Base-by-base conservation (phyloP, 2,888 invertebrate genomes). In the Acleris holmiana region DNA sequence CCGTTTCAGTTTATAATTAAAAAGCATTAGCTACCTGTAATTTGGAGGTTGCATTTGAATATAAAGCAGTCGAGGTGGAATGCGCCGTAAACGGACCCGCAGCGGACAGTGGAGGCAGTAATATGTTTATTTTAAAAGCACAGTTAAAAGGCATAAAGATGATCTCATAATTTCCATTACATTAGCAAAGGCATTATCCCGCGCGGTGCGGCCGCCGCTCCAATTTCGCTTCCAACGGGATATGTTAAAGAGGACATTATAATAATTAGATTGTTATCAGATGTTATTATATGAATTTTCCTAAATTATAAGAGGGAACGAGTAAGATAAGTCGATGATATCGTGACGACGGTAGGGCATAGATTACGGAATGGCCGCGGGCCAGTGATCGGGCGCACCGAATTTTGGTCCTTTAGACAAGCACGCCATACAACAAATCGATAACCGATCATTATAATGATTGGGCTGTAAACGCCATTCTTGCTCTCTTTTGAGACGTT, bases 241-340 rank as follows among this genome's bases (percentile, higher is more conserved):
- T 90, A 91, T 91, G 88, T 89, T 91, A 91, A 91, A 88, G 82
- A 91, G 91, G 86, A 89, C 88, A 91, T 91, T 91, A 91, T 89
- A 89, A 91, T 90, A 91, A 91, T 91, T 89, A 89, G 89, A 91
- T 90, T 87, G 89, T 90, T 91, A 91, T 91, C 90, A 88, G 89
- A 89, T 85, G 80, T 90, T 91, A 91, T 91, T 89, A 90, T 90
- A 90, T 84, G 89, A 88, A 91, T 89, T 91, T 90, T 80, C 83
- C 81, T 84, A 89, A 91, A 91, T 90, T 89, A 89, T 89, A 89
- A 89, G 83, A 86, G 82, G 76, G 79, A 82, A 78, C 85, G 85
- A 86, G 80, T 78, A 81, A 87, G 89, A 89, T 89, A 88, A 86
- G 84, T 86, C 84, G 84, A 75, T 80, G 83, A 85, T 89, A 89